Conservation (phyloP, 2,113 vertebrate genomes). For the Asarcornis scutulata region DNA sequence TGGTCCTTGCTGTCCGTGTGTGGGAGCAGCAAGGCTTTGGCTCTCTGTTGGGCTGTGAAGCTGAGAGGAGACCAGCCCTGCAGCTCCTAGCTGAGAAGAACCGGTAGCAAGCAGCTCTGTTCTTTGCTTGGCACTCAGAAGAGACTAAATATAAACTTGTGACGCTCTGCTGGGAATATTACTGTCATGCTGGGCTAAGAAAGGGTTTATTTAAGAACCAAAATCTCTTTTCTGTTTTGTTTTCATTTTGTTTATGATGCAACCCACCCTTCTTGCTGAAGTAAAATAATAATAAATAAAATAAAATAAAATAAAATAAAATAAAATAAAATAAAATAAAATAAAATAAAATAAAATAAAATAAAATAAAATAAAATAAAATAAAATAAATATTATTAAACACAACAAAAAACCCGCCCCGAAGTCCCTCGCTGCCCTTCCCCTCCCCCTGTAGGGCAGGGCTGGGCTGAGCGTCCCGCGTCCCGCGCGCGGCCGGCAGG, state of each 20-base stretch:
- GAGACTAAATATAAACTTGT: neutral
- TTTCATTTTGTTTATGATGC: neutral
- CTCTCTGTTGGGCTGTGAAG: no score
- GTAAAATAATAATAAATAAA: no score
- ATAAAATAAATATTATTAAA: no score
- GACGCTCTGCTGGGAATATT: neutral
- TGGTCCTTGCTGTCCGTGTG: accelerated
- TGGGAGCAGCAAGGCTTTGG: neutral
- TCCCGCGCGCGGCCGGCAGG: no score
- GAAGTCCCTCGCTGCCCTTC: accelerated
- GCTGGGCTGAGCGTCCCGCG: no score
- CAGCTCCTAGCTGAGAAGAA: accelerated
- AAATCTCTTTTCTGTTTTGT: neutral
- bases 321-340: no score
- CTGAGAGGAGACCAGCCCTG: neutral
- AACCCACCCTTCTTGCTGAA: neutral
- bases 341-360: no score
- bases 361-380: no score
- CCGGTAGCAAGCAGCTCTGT: neutral
- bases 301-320: no score
- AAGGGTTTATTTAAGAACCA: accelerated
- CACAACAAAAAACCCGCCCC: no score
- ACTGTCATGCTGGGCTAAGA: neutral
- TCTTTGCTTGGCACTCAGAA: accelerated
- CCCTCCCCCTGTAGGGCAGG: no score